Base-by-base conservation (phyloP, 2,888 invertebrate species). In the Erebia ligea region DNA sequence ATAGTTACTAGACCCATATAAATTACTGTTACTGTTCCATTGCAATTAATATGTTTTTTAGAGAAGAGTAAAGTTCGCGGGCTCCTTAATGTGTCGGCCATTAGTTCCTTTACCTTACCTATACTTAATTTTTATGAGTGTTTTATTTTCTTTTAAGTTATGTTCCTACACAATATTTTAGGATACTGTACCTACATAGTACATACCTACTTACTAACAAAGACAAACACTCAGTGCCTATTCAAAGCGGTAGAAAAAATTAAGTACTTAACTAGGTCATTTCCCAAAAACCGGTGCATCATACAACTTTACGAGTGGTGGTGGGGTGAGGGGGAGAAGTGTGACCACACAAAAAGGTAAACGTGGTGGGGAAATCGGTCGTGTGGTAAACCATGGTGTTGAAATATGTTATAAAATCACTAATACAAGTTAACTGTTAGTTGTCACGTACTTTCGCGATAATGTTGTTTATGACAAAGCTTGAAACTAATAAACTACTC, bases 341-440 rank as follows among this genome's bases (percentile, higher is more conserved):
- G 65, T 54, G 40, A 65, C 19, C 19, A 21, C 56, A 45, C 56
- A n/a, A 65, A 42, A 56, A 66, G 66, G 66, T 19, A 66, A 66
- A 45, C 56, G 56, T 56, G 45, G 42, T 54, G 56, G 56, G 56
- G 56, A 66, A 66, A 66, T 56, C 54, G 45, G 45, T 1, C 56
- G 19, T 57, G 66, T 56, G 66, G 66, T 66, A 66, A 66, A 66
- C 42, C 66, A 56, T 40, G n/a, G 13, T 66, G 66, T 57, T 15
- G 66, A 66, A 66, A 57, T 45, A 56, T 52, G 45, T 57, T 66
- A 56, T 42, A 66, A 57, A 66, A 66, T 66, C 56, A 66, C 10
- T 45, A 56, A 45, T 45, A 19, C 13, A n/a, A 56, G 21, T 42
- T 66, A 13, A 66, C 42, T 57, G 56, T 65, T 42, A 56, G 54